phyloP scores from a whole-genome alignment of 2,888 invertebrate species.

The Anorthoa munda region DNA sequence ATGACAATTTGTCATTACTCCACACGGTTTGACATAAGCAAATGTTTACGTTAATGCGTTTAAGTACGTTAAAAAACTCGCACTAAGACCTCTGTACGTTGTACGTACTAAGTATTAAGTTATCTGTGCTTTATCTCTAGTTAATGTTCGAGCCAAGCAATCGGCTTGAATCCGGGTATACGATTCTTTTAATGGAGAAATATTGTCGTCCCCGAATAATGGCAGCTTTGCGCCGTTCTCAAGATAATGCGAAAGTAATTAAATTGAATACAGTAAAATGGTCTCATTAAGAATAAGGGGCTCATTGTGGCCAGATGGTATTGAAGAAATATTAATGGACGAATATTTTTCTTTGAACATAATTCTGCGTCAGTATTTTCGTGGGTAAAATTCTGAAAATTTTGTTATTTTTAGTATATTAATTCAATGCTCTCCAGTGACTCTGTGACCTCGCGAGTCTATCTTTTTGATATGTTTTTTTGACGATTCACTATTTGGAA shows the following conservation, averaged over 20 bases:
- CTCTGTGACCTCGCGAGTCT: no score
- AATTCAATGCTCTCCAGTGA: neutral
- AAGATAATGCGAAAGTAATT: conserved; percentile 47
- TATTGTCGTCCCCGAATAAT: conserved; percentile 47
- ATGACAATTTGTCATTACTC: no score
- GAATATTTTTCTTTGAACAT: conserved; percentile 10
- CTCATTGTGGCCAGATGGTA: conserved; percentile 22
- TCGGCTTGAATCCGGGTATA: conserved; percentile 4
- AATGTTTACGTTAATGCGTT: no score
- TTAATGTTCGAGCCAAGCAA: conserved; percentile 20
- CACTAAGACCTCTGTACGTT: no score
- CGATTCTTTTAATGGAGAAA: conserved; percentile 23
- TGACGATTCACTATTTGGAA: no score
- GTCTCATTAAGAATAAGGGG: conserved; percentile 25
- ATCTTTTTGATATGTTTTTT: no score
- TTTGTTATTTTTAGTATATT: neutral
- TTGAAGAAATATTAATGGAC: conserved; percentile 23
- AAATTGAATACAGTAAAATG: conserved; percentile 52
- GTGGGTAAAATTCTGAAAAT: neutral
- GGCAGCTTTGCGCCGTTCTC: conserved; percentile 15
- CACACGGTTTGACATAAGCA: no score
- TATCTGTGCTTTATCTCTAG: neutral
- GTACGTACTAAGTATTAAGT: no score
- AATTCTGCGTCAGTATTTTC: neutral
- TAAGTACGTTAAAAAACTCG: no score